Evolutionary conservation across 30 jellyfish, hydroid and myxozoan species (phyloP).

Genomic region (Sanderia malayensis): DNA sequence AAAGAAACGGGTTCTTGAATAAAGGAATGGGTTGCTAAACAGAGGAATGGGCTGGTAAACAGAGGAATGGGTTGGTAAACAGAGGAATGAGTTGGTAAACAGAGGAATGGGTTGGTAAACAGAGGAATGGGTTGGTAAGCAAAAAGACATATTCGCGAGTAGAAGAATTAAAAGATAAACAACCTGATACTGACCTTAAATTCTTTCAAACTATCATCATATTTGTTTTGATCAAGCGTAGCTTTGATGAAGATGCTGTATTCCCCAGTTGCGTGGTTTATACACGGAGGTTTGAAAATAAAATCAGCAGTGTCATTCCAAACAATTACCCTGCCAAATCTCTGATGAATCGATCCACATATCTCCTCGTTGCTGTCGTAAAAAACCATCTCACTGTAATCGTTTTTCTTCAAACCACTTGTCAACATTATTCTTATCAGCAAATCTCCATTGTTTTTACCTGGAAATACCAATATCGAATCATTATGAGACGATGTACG

Average conservation of each 20-base stretch:
- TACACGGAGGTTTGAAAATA: constrained; percentile 70
- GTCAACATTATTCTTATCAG: constrained; percentile 55
- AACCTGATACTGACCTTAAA: no score
- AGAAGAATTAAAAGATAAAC: no score
- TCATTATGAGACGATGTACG: no score
- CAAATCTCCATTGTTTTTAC: constrained; percentile 46
- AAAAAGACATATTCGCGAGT: no score
- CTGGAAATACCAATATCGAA: constrained; percentile 14
- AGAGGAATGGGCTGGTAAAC: background rate
- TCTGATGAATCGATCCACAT: constrained; percentile 47
- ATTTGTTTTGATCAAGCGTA: constrained; percentile 27
- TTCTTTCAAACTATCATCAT: constrained; percentile 19
- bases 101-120: no score
- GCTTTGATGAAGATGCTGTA: constrained; percentile 60
- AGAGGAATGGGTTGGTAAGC: no score
- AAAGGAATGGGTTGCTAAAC: background rate
- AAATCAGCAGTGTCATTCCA: constrained; percentile 62
- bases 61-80: no score
- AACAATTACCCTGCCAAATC: constrained; percentile 39
- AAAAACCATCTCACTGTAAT: constrained; percentile 64
- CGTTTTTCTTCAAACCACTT: constrained; percentile 43
- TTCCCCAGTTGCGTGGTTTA: constrained; percentile 45
- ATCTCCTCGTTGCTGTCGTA: constrained; percentile 55
- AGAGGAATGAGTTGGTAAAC: no score
- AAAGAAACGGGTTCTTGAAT: no score